Percentiles rank a stretch among this genome's conserved stretches.
phyloP scores from a whole-genome alignment of 2,888 invertebrate genomes.

The Tipula unca region DNA sequence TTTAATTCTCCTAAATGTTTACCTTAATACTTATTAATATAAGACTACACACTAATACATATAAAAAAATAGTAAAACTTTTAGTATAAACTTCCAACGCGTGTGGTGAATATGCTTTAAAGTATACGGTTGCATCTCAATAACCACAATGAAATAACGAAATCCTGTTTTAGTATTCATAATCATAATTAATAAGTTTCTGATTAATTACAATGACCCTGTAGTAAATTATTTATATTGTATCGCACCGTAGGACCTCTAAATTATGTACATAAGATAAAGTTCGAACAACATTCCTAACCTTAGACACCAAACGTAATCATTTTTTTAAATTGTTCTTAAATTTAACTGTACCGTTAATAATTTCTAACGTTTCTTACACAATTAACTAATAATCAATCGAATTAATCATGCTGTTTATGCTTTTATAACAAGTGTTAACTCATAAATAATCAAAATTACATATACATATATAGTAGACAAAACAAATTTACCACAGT shows the following conservation, averaged over 20 bases:
- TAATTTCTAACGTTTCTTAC: not conserved
- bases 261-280: not conserved
- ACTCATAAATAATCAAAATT: not conserved
- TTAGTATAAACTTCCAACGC: too few species aligned
- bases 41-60: too few species aligned
- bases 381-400: not conserved
- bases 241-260: not conserved
- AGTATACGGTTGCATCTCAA: too few species aligned
- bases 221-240: not conserved
- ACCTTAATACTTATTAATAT: too few species aligned
- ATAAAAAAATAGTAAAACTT: too few species aligned
- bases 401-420: not conserved
- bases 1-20: too few species aligned
- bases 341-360: not conserved
- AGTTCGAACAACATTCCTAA: not conserved
- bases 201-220: not conserved
- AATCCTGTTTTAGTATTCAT: not conserved
- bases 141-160: too few species aligned
- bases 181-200: not conserved
- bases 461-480: not conserved
- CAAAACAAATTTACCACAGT: not conserved
- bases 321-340: not conserved
- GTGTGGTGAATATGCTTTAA: too few species aligned
- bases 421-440: not conserved
- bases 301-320: not conserved